Conservation (phyloP, 2,113 vertebrate genomes). For the Cervus canadensis region DNA sequence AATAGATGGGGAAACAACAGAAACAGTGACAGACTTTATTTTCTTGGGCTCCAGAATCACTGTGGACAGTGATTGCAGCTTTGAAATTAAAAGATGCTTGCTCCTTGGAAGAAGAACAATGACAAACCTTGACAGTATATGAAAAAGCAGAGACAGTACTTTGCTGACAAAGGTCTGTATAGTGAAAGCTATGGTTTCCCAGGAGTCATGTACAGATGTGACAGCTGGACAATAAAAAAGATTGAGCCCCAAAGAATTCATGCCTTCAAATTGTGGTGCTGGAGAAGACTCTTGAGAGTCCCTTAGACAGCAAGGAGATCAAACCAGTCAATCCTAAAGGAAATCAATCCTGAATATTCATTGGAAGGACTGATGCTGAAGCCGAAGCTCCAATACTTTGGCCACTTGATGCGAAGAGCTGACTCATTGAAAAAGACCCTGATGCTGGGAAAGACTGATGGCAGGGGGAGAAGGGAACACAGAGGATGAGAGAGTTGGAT, state of each 20-base stretch:
- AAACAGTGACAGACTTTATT: background rate
- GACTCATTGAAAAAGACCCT: background rate
- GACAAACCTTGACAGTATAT: background rate
- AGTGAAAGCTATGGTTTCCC: background rate
- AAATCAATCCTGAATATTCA: background rate
- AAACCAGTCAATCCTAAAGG: background rate
- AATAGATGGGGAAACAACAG: background rate
- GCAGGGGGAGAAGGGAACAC: background rate
- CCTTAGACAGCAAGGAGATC: background rate
- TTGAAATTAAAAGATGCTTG: background rate
- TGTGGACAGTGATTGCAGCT: background rate
- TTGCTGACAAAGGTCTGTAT: background rate
- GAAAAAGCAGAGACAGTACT: background rate
- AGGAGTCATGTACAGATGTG: background rate
- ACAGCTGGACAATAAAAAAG: background rate
- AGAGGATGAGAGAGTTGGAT: background rate
- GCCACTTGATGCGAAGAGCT: background rate
- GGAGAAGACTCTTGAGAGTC: background rate
- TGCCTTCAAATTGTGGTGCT: background rate
- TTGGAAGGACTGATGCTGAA: background rate
- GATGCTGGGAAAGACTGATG: background rate
- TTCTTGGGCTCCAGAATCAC: background rate
- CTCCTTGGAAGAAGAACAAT: background rate
- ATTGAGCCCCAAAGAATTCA: background rate
- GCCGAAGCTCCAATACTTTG: background rate